A percentile compares a stretch with the other conserved stretches of the same genome.
phyloP scores from a whole-genome alignment of 2,113 vertebrate genomes.

The Trichomycterus rosablanca region DNA sequence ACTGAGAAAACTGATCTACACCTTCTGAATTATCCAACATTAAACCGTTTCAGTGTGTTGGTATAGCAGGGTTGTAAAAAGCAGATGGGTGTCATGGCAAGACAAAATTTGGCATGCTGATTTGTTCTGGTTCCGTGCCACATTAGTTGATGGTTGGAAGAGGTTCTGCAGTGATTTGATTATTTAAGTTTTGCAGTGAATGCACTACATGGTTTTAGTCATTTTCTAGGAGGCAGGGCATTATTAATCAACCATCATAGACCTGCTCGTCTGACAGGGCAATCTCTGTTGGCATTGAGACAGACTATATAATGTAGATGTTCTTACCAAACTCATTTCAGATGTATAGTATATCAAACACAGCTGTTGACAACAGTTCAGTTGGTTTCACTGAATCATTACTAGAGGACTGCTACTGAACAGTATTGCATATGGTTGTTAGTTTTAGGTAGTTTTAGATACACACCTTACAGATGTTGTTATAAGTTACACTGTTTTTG shows the following conservation, averaged over 20 bases:
- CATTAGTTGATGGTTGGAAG: slow-evolving; percentile 70
- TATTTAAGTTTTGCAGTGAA: slow-evolving; percentile 54
- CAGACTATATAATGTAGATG: slow-evolving; percentile 48
- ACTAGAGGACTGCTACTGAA: slow-evolving; percentile 2
- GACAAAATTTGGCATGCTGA: neutral
- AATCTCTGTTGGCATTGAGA: slow-evolving; percentile 20
- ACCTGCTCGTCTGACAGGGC: slow-evolving; percentile 49
- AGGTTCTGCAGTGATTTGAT: slow-evolving; percentile 61
- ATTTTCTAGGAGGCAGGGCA: slow-evolving; percentile 62
- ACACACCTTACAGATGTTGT: neutral
- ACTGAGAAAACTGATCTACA: too few relatives aligned
- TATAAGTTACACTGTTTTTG: neutral
- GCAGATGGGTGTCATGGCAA: neutral
- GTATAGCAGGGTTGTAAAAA: neutral
- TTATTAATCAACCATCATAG: slow-evolving; percentile 73
- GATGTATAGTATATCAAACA: slow-evolving; percentile 49
- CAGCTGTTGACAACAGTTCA: slow-evolving; percentile 55
- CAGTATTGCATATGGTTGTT: neutral
- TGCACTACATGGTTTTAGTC: slow-evolving; percentile 45
- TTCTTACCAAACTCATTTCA: slow-evolving; percentile 37
- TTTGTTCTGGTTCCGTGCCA: slow-evolving; percentile 58
- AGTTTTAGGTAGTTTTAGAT: neutral
- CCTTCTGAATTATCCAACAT: neutral
- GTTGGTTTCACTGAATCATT: slow-evolving; percentile 45
- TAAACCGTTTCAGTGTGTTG: slow-evolving; percentile 10